Conservation (phyloP, 2,888 invertebrate species). For the Mesochorus sp. region DNA sequence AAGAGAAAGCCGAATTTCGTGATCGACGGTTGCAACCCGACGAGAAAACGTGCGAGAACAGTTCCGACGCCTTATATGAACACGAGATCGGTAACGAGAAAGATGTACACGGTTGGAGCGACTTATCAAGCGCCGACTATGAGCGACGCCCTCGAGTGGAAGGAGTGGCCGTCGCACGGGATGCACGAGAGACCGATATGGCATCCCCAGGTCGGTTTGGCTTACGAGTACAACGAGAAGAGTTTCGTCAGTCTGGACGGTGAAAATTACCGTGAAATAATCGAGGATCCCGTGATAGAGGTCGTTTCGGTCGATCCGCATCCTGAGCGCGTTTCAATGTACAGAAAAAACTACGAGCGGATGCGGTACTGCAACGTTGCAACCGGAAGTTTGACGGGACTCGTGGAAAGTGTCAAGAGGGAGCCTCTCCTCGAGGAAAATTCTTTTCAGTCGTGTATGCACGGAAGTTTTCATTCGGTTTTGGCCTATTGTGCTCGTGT, state of each 20-base stretch:
- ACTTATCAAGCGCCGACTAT: slow-evolving; percentile 76
- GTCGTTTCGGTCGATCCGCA: slow-evolving; percentile 72
- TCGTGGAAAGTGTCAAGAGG: slow-evolving; percentile 15
- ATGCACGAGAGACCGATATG: slow-evolving; percentile 80
- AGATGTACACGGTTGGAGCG: slow-evolving; percentile 77
- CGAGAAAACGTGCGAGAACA: slow-evolving; percentile 63
- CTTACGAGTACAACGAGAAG: slow-evolving; percentile 73
- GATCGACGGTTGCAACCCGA: slow-evolving; percentile 41
- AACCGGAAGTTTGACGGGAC: background rate
- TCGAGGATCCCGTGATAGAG: slow-evolving; percentile 69
- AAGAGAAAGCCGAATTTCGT: slow-evolving; percentile 62
- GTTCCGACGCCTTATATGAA: slow-evolving; percentile 74
- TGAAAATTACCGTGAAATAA: slow-evolving; percentile 72
- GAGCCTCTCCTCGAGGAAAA: slow-evolving; percentile 38
- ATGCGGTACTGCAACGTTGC: slow-evolving; percentile 6
- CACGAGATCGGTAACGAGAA: slow-evolving; percentile 78
- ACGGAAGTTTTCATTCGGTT: slow-evolving; percentile 74
- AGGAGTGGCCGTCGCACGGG: slow-evolving; percentile 79
- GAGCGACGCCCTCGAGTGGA: slow-evolving; percentile 74
- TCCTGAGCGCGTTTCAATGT: slow-evolving; percentile 44
- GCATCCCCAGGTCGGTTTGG: slow-evolving; percentile 76
- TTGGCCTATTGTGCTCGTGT: slow-evolving; percentile 73
- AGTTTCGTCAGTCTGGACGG: slow-evolving; percentile 73
- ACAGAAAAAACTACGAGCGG: slow-evolving; percentile 34
- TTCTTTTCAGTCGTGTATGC: slow-evolving; percentile 71